These are phyloP conservation scores for Cydia splendana DNA, from an alignment of 1,140 invertebrate species.

Conservation along the genomic window DNA sequence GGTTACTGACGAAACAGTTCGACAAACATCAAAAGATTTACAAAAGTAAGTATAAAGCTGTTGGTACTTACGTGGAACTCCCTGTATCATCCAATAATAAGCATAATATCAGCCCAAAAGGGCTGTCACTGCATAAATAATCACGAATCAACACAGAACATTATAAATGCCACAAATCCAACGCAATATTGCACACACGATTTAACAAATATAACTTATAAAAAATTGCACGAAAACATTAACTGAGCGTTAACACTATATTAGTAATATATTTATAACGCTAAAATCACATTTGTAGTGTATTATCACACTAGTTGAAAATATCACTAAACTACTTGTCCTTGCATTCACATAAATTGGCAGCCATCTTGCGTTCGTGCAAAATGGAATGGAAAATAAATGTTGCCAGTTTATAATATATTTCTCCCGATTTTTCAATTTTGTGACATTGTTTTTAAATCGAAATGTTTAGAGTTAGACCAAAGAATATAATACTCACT, in stretches of 20 bases:
- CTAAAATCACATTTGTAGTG: conserved; percentile 69
- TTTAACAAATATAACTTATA: conserved; percentile 72
- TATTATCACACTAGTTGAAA: conserved; percentile 63
- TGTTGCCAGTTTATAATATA: conserved; percentile 51
- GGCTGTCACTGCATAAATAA: conserved; percentile 75
- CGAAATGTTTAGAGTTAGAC: neutral
- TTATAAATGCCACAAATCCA: conserved; percentile 65
- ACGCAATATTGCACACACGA: conserved; percentile 72
- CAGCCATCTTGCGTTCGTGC: conserved; percentile 76
- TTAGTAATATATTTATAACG: conserved; percentile 60
- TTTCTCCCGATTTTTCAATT: conserved; percentile 36
- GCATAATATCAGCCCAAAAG: conserved; percentile 67
- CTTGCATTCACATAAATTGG: conserved; percentile 77
- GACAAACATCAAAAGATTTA: conserved; percentile 36
- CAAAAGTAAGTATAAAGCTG: conserved; percentile 43
- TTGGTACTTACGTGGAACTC: conserved; percentile 63
- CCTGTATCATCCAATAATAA: conserved; percentile 76
- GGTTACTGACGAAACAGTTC: conserved; percentile 60
- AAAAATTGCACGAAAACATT: conserved; percentile 68
- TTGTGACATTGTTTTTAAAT: neutral
- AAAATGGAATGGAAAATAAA: conserved; percentile 49
- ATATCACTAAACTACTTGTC: conserved; percentile 74
- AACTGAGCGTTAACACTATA: conserved; percentile 61
- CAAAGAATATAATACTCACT: no score
- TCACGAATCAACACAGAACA: conserved; percentile 76